A percentile compares a stretch with the other conserved stretches of the same genome.
phyloP scores from a whole-genome alignment of 2,113 vertebrate species.

The Numida meleagris region DNA sequence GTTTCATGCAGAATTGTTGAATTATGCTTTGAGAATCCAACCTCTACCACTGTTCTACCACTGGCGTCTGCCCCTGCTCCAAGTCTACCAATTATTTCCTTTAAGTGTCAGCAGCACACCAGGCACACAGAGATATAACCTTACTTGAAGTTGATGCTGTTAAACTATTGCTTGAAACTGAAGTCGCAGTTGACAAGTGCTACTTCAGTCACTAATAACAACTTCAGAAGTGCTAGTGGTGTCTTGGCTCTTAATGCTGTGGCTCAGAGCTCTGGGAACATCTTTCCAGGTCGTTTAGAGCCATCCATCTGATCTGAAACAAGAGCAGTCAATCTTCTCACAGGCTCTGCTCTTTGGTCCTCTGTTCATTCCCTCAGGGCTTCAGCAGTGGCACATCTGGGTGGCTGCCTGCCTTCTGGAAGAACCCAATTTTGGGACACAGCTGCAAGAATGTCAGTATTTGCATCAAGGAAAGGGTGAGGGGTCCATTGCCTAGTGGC shows the following conservation, averaged over 20 bases:
- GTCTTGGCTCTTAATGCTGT: constrained; percentile 69
- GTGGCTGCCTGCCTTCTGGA: background rate
- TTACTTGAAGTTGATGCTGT: constrained; percentile 74
- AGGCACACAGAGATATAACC: constrained; percentile 72
- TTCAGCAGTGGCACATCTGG: background rate
- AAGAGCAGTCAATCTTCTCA: constrained; percentile 74
- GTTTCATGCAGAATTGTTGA: background rate
- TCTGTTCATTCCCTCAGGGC: constrained; percentile 25
- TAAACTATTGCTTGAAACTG: constrained; percentile 80
- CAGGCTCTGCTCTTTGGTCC: constrained; percentile 18
- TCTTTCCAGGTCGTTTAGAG: constrained; percentile 81
- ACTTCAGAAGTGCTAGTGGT: constrained; percentile 71
- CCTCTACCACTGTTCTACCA: constrained; percentile 22
- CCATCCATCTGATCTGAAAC: constrained; percentile 77
- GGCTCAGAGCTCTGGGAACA: constrained; percentile 71
- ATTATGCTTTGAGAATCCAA: background rate
- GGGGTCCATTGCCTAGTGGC: background rate
- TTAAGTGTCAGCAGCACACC: constrained; percentile 74
- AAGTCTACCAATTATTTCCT: constrained; percentile 80
- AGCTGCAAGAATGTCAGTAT: background rate
- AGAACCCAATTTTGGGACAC: background rate
- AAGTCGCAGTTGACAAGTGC: constrained; percentile 75
- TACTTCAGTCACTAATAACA: constrained; percentile 81
- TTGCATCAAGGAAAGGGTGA: background rate
- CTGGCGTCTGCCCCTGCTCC: constrained; percentile 49